Base-by-base conservation (phyloP, 2,797 vertebrate genomes). In the Chloroceryle inda region DNA sequence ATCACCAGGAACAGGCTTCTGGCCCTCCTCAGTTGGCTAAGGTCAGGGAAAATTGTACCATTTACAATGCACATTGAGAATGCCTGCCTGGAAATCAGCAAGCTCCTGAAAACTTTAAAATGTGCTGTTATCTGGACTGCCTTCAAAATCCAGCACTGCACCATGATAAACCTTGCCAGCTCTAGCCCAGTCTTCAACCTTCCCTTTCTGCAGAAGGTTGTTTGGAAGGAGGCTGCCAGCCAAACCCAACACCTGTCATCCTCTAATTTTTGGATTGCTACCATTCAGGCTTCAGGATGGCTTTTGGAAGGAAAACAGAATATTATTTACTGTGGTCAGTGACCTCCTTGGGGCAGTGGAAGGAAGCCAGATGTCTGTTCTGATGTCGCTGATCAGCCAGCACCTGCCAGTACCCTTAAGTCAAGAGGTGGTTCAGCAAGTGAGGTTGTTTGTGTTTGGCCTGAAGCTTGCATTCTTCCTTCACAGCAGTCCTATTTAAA, bases 211-310 rank as follows among this genome's bases (percentile, higher is more conserved):
- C 63, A 96, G 91, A 96, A 94, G 83, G 93, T 90, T 92, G 85
- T 86, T 88, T 67, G 23, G 49, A 95, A 50, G 40, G 66, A 35
- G 80, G 67, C 89, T 92, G 55, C 37, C 75, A 81, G 96, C 95
- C 96, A 96, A 96, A 88, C 61, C 17, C 73, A 94, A 35, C 95
- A 96, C 92, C 96, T 95, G 89, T 71, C 88, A 95, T 45, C 79
- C 76, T 96, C 91, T 67, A 19, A 90, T 90, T 88, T 88, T 93
- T 96, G 96, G 83, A 96, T 85, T 19, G 2, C 9, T 31, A 7
- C 76, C 89, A 58, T 29, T 90, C 74, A 69, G 79, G 55, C 67
- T 92, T 40, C 76, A 63, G 76, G 62, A 88, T 72, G 42, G 55
- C 33, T 88, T 88, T 90, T 90, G 88, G 74, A 90, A 86, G 63